Conservation (phyloP, 1,140 invertebrate genomes). For the Drosophila asahinai region DNA sequence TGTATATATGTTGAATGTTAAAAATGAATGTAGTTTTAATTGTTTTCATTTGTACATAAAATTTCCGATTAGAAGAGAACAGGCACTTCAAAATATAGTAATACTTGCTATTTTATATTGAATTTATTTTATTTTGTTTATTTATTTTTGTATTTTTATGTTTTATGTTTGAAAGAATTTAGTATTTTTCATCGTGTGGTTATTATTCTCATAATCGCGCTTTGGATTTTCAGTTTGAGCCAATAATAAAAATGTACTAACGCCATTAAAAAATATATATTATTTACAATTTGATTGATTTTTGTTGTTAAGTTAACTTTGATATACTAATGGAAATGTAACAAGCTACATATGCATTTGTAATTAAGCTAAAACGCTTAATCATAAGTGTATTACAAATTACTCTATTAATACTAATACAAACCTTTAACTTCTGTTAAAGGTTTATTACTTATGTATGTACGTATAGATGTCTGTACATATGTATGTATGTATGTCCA, state of each 20-base stretch:
- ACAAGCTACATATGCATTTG: neutral
- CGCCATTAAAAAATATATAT: neutral
- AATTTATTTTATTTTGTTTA: neutral
- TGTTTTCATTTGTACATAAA: neutral
- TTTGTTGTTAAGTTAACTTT: neutral
- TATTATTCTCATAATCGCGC: neutral
- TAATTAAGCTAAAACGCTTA: neutral
- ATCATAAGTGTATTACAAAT: no score
- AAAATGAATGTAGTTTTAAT: no score
- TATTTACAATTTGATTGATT: neutral
- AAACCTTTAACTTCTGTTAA: no score
- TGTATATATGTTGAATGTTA: neutral
- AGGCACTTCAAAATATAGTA: neutral
- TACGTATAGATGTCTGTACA: neutral
- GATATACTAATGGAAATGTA: neutral
- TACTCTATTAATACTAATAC: neutral
- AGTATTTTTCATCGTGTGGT: neutral
- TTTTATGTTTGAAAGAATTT: neutral
- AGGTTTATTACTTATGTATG: no score
- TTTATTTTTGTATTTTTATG: neutral
- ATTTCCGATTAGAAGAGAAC: neutral
- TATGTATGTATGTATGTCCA: neutral
- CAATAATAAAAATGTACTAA: neutral
- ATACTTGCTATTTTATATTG: neutral
- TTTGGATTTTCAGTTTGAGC: constrained; percentile 1